A percentile compares a stretch with the other conserved stretches of the same genome.
Conservation (phyloP, 2,113 vertebrate species). For the Entosphenus tridentatus region DNA sequence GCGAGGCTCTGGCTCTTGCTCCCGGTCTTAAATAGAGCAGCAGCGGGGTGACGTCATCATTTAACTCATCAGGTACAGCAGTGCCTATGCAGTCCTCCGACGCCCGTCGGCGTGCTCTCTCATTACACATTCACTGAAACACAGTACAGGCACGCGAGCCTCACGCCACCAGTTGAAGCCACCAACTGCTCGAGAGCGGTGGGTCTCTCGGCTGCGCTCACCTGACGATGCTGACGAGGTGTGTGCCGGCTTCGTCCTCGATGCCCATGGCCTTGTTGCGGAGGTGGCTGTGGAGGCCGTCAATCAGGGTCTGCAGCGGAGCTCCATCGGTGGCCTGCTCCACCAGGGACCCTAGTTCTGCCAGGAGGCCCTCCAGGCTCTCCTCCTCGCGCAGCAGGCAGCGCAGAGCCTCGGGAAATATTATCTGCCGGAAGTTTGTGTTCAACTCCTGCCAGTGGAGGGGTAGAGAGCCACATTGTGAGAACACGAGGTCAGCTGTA, state of each 20-base stretch:
- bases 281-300: constrained; percentile 52
- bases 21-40: too few species aligned
- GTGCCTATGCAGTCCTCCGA: too few species aligned
- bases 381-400: constrained; percentile 81
- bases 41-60: too few species aligned
- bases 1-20: too few species aligned
- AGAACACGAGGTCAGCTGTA: background rate
- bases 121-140: too few species aligned
- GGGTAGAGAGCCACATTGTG: background rate
- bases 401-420: constrained; percentile 81
- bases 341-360: constrained; percentile 60
- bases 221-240: constrained; percentile 74
- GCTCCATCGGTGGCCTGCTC: constrained; percentile 74
- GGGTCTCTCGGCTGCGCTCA: constrained; percentile 12
- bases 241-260: constrained; percentile 50
- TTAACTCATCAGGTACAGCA: too few species aligned
- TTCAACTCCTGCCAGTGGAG: constrained; percentile 56
- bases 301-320: constrained; percentile 46
- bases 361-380: constrained; percentile 71
- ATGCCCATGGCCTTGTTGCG: constrained; percentile 46
- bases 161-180: too few species aligned
- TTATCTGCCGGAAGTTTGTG: constrained; percentile 94
- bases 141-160: too few species aligned
- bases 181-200: too few species aligned
- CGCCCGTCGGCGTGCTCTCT: too few species aligned